A percentile compares a stretch with the other conserved stretches of the same genome.
phyloP scores from a whole-genome alignment of 2,888 invertebrate genomes.

The Eustalomyia histrio region DNA sequence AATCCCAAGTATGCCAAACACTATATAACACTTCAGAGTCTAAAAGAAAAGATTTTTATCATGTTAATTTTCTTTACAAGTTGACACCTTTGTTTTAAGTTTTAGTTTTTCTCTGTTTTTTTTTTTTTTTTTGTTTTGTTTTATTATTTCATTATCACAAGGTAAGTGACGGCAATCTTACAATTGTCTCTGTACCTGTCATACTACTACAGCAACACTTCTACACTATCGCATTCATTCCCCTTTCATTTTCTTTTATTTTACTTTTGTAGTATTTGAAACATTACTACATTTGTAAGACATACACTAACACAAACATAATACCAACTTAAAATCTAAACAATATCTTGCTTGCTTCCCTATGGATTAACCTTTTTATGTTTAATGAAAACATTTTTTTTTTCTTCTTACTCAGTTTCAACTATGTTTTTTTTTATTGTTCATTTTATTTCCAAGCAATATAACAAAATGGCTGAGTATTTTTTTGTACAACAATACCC shows the following conservation, averaged over 20 bases:
- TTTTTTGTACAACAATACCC: constrained; percentile 18
- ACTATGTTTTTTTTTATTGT: not conserved
- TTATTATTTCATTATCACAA: constrained; percentile 31
- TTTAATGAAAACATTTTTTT: constrained; percentile 60
- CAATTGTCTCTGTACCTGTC: constrained; percentile 10
- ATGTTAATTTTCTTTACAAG: constrained; percentile 40
- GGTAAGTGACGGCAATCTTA: constrained; percentile 25
- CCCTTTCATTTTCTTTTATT: not conserved
- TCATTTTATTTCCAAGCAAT: constrained; percentile 48
- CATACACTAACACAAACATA: not conserved
- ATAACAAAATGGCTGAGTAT: constrained; percentile 32
- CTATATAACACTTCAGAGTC: not conserved
- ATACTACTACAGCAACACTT: constrained; percentile 7
- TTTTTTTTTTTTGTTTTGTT: too few relatives aligned
- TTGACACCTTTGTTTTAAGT: constrained; percentile 28
- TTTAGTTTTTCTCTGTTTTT: constrained; percentile 1
- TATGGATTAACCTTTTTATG: constrained; percentile 60
- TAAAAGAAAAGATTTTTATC: constrained; percentile 16
- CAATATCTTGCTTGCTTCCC: constrained; percentile 43
- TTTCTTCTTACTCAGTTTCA: not conserved
- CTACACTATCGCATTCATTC: not conserved
- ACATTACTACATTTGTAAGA: constrained; percentile 12
- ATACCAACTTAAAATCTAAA: constrained; percentile 32
- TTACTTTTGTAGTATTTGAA: not conserved
- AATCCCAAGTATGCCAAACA: not conserved